These are phyloP conservation scores for Poeciliopsis prolifica DNA, from an alignment of 2,113 vertebrate species.

Conservation along the genomic window DNA sequence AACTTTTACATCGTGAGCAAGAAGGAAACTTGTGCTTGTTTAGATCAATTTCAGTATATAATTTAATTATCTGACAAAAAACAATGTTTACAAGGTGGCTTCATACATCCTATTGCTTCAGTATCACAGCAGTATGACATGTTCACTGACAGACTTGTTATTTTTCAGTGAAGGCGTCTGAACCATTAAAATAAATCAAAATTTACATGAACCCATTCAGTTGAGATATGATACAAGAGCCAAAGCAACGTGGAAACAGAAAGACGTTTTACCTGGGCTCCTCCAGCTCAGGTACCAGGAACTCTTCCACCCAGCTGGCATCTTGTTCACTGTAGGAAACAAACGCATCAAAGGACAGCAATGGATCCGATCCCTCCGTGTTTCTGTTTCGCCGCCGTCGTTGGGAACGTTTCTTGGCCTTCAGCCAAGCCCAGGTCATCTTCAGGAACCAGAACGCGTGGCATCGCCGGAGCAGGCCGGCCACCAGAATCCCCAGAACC, in stretches of 20 bases:
- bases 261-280: constrained; percentile 25
- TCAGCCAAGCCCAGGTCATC: constrained; percentile 91
- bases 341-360: constrained; percentile 85
- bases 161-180: too few relatives aligned
- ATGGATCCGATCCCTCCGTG: fast-evolving
- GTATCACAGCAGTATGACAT: too few relatives aligned
- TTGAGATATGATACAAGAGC: background rate
- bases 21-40: too few relatives aligned
- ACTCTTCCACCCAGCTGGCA: constrained; percentile 87
- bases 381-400: constrained; percentile 35
- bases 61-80: too few relatives aligned
- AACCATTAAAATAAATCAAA: too few relatives aligned
- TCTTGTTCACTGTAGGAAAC: constrained; percentile 93
- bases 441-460: constrained; percentile 88
- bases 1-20: too few relatives aligned
- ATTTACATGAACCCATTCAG: background rate
- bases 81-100: too few relatives aligned
- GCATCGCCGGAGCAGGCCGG: constrained; percentile 63
- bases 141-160: too few relatives aligned
- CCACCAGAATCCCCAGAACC: constrained; percentile 47
- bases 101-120: too few relatives aligned
- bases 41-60: too few relatives aligned
- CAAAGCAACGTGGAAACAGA: background rate
- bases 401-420: constrained; percentile 81
- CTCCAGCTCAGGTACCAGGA: constrained; percentile 87